phyloP scores from a whole-genome alignment of 2,888 invertebrate genomes.

The Drosophila yooni region DNA sequence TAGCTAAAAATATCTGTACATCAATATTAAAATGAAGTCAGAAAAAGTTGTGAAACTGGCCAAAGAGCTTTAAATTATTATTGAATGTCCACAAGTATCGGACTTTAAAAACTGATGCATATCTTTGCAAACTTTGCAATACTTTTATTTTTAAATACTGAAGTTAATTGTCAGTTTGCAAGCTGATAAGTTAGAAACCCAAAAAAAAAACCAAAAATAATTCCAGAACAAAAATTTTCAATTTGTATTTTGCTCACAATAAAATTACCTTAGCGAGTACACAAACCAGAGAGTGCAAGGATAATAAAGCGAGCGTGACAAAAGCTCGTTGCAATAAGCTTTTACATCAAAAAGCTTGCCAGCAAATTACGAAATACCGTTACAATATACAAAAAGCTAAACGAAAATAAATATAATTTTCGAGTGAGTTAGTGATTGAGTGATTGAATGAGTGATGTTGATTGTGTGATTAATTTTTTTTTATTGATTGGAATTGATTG shows the following conservation, averaged over 20 bases:
- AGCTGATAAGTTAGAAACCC: background rate
- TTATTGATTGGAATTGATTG: too few relatives aligned
- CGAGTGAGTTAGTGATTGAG: background rate
- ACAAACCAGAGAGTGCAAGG: slow-evolving; percentile 20
- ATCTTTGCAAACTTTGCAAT: background rate
- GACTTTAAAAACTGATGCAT: background rate
- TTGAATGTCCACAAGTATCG: background rate
- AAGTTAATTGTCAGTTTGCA: background rate
- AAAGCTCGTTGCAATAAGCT: slow-evolving; percentile 32
- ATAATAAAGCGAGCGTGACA: background rate
- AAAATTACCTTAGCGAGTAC: slow-evolving; percentile 14
- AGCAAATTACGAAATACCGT: background rate
- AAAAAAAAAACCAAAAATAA: background rate
- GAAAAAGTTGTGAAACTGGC: background rate
- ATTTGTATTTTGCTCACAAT: background rate
- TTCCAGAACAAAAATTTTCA: background rate
- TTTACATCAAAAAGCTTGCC: background rate
- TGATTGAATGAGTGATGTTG: background rate
- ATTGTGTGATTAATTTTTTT: background rate
- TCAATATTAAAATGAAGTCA: background rate
- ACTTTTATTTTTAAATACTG: background rate
- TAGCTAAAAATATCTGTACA: background rate
- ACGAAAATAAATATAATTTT: background rate
- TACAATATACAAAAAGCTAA: background rate
- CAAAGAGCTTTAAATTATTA: background rate